These are phyloP conservation scores for Endomychus coccineus DNA, from an alignment of 2,888 invertebrate genomes.

Conservation along the genomic window DNA sequence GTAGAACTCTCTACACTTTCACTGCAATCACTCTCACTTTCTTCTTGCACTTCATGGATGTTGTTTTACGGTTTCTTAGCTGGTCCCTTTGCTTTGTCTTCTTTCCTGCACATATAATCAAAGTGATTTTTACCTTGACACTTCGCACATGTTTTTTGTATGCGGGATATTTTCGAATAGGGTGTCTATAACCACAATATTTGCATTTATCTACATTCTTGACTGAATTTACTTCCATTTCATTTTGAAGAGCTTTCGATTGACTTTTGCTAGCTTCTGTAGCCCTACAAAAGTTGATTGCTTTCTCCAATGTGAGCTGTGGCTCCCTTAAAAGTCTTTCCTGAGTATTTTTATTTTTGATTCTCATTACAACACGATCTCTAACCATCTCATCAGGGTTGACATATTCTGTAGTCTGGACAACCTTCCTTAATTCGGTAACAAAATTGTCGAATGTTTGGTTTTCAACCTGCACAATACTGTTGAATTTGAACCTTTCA, in stretches of 20 bases:
- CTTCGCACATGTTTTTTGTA: too few species aligned
- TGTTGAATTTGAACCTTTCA: slow-evolving; percentile 7
- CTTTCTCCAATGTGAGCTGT: slow-evolving; percentile 2
- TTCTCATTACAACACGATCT: slow-evolving; percentile 8
- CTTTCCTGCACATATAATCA: too few species aligned
- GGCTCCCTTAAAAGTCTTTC: slow-evolving; percentile 6
- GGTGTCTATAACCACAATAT: too few species aligned
- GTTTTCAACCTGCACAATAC: slow-evolving; percentile 1
- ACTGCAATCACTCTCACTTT: too few species aligned
- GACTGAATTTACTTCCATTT: too few species aligned
- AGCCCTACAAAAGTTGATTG: slow-evolving; percentile 5
- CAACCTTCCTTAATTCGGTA: slow-evolving; percentile 1
- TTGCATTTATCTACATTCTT: too few species aligned
- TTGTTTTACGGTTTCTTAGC: too few species aligned
- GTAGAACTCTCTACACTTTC: too few species aligned
- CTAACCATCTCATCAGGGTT: slow-evolving; percentile 4
- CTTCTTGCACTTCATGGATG: too few species aligned
- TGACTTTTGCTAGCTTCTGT: slow-evolving; percentile 6
- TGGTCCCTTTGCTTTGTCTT: too few species aligned
- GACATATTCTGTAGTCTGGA: neutral
- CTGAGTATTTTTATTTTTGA: slow-evolving; percentile 3
- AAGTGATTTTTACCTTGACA: too few species aligned
- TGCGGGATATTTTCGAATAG: too few species aligned
- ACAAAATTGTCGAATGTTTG: slow-evolving; percentile 7
- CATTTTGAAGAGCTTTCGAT: slow-evolving; percentile 1